Conservation (phyloP, 2,888 invertebrate species). For the Harpalus rufipes region DNA sequence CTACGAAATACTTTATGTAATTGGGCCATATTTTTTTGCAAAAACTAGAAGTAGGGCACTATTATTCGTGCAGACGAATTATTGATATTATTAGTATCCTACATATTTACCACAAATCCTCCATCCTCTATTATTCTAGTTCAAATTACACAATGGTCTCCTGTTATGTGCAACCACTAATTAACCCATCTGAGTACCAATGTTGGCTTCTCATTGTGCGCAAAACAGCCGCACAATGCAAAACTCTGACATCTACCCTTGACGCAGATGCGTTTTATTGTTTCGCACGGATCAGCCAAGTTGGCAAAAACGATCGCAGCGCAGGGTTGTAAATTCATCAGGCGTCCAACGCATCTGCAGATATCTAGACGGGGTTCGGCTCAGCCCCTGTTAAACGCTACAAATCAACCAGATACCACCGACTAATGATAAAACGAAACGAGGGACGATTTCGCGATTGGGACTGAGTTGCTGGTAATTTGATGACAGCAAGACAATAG, state of each 20-base stretch:
- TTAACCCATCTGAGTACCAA: neutral
- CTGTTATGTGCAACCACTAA: neutral
- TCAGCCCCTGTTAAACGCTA: conserved; percentile 39
- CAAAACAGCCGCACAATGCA: conserved; percentile 4
- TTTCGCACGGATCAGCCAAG: conserved; percentile 52
- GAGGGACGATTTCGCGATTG: neutral
- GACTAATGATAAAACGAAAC: conserved; percentile 51
- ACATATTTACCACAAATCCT: too few species aligned
- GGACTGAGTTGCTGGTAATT: neutral
- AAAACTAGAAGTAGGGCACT: too few species aligned
- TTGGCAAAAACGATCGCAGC: conserved; percentile 30
- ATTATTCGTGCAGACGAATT: too few species aligned
- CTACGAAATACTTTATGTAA: too few species aligned
- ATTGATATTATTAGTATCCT: too few species aligned
- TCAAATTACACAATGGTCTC: too few species aligned
- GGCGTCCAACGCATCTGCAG: conserved; percentile 45
- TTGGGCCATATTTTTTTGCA: too few species aligned
- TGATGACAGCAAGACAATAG: conserved; percentile 1
- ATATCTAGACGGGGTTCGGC: neutral
- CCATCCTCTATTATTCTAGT: too few species aligned
- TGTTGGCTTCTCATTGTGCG: neutral
- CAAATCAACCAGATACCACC: conserved; percentile 45
- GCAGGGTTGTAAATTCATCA: conserved; percentile 54
- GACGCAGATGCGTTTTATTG: conserved; percentile 55
- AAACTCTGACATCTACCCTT: neutral